Conservation (phyloP, 2,888 invertebrate species). For the Actias luna region DNA sequence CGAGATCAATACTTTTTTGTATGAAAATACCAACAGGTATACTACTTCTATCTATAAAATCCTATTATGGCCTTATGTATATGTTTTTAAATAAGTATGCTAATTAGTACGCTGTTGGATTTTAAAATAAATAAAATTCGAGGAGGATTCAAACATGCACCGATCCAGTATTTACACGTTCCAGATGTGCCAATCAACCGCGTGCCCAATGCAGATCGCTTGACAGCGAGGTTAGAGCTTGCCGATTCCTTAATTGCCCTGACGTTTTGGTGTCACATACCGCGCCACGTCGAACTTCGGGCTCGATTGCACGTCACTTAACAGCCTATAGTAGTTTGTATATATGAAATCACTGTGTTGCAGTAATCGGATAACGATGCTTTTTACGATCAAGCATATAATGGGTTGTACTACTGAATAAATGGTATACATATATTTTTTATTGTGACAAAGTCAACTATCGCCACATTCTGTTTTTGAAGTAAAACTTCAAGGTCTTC, state of each 20-base stretch:
- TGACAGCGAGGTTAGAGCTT: conserved; percentile 79
- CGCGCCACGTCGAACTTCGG: conserved; percentile 36
- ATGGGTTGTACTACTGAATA: background rate
- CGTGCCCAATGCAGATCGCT: conserved; percentile 66
- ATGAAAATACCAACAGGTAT: no score
- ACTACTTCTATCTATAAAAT: no score
- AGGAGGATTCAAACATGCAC: no score
- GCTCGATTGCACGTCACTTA: conserved; percentile 1
- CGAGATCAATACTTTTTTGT: no score
- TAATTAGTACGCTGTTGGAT: no score
- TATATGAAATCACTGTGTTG: conserved; percentile 12
- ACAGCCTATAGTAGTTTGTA: conserved; percentile 12
- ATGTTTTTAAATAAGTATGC: no score
- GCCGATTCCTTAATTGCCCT: conserved; percentile 82
- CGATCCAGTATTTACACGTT: conserved; percentile 32
- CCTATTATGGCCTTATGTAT: no score
- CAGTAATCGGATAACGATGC: background rate
- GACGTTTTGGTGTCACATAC: conserved; percentile 81
- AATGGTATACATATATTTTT: background rate
- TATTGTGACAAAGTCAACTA: no score
- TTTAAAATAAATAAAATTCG: no score
- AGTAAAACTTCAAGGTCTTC: no score
- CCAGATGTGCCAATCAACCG: conserved; percentile 68
- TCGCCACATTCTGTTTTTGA: no score
- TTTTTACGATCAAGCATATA: background rate